A percentile compares a stretch with the other conserved stretches of the same genome.
Evolutionary conservation across 1,140 invertebrate species (phyloP).

Genomic region (Drosophila eugracilis): DNA sequence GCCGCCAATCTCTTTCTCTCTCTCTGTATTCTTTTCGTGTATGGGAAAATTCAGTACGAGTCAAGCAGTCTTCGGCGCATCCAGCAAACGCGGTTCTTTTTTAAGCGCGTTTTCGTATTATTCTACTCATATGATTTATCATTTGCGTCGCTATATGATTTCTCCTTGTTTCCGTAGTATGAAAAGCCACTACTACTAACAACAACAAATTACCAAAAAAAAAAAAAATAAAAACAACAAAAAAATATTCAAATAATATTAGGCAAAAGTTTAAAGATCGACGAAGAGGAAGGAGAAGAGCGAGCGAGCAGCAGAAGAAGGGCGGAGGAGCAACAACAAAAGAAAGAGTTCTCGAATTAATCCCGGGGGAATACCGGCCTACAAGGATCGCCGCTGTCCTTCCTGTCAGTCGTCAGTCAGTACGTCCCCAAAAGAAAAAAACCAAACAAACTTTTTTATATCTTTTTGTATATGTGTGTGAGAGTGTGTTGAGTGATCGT

Average conservation of each 20-base stretch:
- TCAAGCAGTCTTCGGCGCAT: conserved; percentile 84
- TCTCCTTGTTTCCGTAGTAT: conserved; percentile 84
- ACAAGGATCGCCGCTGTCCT: conserved; percentile 13
- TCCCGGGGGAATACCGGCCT: conserved; percentile 22
- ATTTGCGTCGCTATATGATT: conserved; percentile 85
- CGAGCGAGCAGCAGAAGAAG: too few relatives aligned
- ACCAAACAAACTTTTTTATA: conserved; percentile 40
- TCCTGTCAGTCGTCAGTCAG: conserved; percentile 50
- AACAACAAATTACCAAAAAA: conserved; percentile 6
- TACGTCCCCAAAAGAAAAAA: conserved; percentile 20
- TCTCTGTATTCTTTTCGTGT: conserved; percentile 8
- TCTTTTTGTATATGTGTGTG: conserved; percentile 19
- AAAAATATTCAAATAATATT: conserved; percentile 7
- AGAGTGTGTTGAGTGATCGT: conserved; percentile 2
- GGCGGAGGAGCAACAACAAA: background rate
- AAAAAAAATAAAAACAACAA: conserved; percentile 14
- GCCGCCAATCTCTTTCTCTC: too few relatives aligned
- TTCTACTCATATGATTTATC: conserved; percentile 85
- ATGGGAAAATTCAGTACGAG: conserved; percentile 80
- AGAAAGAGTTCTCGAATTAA: background rate
- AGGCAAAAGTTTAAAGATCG: conserved; percentile 21
- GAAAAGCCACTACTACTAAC: conserved; percentile 48
- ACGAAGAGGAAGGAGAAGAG: conserved; percentile 4
- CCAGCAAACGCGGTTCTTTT: conserved; percentile 85
- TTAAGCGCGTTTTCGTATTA: conserved; percentile 85